These are phyloP conservation scores for Halcyon senegalensis DNA, from an alignment of 2,113 vertebrate species.

Conservation along the genomic window DNA sequence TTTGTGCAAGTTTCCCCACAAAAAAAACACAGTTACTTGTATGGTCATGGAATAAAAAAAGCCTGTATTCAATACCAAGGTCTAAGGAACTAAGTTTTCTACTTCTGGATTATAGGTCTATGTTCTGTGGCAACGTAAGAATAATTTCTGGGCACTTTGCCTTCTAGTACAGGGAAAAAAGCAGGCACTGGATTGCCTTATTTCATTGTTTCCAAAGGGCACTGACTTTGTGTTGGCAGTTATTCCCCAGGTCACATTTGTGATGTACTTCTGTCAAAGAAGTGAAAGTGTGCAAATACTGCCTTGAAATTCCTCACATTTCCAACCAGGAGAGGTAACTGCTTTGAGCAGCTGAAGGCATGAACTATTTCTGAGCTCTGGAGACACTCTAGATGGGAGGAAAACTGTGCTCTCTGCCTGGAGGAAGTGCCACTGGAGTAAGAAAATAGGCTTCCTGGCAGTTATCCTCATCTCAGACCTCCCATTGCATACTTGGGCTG, in stretches of 20 bases:
- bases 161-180: neutral
- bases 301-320: neutral
- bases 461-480: neutral
- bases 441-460: neutral
- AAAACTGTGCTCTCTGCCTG: accelerated
- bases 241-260: neutral
- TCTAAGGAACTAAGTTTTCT: neutral
- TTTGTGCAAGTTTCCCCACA: neutral
- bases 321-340: neutral
- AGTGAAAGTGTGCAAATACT: neutral
- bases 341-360: neutral
- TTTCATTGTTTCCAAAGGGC: neutral
- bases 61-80: neutral
- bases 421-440: neutral
- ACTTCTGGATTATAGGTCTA: neutral
- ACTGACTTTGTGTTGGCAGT: neutral
- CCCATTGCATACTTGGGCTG: neutral
- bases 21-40: neutral
- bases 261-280: neutral
- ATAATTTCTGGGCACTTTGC: neutral
- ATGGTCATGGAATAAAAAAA: too few species aligned
- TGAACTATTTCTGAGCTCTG: neutral
- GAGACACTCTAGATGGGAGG: neutral
- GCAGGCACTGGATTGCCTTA: neutral
- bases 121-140: neutral